Base-by-base conservation (phyloP, 2,113 vertebrate genomes). In the Scomber japonicus region DNA sequence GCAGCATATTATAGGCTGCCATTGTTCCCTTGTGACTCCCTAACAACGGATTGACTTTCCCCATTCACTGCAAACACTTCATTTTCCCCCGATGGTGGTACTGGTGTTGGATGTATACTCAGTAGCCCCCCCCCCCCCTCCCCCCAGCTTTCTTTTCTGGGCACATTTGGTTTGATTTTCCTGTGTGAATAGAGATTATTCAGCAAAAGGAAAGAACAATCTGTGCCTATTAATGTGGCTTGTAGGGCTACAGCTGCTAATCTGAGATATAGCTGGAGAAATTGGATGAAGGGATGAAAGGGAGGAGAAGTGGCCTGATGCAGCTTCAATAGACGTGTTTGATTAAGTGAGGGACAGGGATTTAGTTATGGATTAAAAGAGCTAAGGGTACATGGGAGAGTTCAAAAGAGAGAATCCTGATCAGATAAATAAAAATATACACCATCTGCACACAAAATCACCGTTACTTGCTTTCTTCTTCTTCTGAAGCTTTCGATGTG, bases 151-250 rank as follows among this genome's bases (percentile, higher is more conserved):
- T 40, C 44, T 50, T 48, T 59, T 82, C 53, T 80, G 70, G 71
- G 48, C 72, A 70, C 27, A 27, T 40, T 61, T 70, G 44, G 7
- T 77, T 61, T 16, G 48, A 57, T 82, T 78, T 89, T 72, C 71
- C 81, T 59, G 21, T 72, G 35, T 74, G 78, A 74, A 75, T 79
- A 57, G 67, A 78, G 84, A 87, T 89, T 81, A 83, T 90, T 86
- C 45, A 50, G 14, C 65, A 31, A 24, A 68, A 68, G 48, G 9
- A 80, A 66, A 82, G 61, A 71, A 70, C 81, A 82, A 56, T 88
- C 78, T 78, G 44, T 1, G 15, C 11, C 49, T 67, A 62, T 35
- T 61, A 46, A 55, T 57, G 55, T 70, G 78, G 71, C 13, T 40
- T 46, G n/a, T 53, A 11, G 3, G 17, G 62, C 79, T 24, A 11